phyloP scores from a whole-genome alignment of 2,797 vertebrate species.

The Syncerus caffer region DNA sequence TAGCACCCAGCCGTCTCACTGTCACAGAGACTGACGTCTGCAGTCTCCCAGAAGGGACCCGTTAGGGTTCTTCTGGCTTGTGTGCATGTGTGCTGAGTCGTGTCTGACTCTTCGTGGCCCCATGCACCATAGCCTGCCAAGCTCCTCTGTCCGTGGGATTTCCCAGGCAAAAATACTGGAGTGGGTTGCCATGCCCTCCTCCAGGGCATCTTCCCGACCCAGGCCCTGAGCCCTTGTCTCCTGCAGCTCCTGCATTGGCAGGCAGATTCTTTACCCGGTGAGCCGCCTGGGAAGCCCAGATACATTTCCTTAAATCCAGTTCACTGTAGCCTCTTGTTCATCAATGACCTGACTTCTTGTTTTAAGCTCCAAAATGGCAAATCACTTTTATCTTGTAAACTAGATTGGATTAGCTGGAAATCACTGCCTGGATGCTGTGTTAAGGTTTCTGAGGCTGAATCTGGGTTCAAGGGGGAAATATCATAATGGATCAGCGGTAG shows the following conservation, averaged over 20 bases:
- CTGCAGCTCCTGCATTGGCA: not conserved
- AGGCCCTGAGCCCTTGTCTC: not conserved
- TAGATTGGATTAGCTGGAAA: not conserved
- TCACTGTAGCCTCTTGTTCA: not conserved
- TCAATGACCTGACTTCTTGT: not conserved
- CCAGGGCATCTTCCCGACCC: not conserved
- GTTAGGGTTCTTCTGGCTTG: not conserved
- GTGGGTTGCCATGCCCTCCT: not conserved
- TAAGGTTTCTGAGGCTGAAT: not conserved
- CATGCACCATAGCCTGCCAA: not conserved
- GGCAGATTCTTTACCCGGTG: not conserved
- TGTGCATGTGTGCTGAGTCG: not conserved
- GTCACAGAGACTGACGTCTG: not conserved
- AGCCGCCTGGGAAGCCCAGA: not conserved
- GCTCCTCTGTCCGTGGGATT: not conserved
- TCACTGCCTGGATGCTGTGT: not conserved
- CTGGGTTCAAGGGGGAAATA: not conserved
- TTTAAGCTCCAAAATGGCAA: not conserved
- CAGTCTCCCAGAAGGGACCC: not conserved
- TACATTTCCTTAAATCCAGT: not conserved
- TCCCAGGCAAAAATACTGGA: not conserved
- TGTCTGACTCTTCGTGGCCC: not conserved
- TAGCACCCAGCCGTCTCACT: not conserved
- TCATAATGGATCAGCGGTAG: not conserved
- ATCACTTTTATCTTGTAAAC: not conserved